Evolutionary conservation across 2,888 invertebrate species (phyloP).

Genomic region (Caenorhabditis parvicauda): DNA sequence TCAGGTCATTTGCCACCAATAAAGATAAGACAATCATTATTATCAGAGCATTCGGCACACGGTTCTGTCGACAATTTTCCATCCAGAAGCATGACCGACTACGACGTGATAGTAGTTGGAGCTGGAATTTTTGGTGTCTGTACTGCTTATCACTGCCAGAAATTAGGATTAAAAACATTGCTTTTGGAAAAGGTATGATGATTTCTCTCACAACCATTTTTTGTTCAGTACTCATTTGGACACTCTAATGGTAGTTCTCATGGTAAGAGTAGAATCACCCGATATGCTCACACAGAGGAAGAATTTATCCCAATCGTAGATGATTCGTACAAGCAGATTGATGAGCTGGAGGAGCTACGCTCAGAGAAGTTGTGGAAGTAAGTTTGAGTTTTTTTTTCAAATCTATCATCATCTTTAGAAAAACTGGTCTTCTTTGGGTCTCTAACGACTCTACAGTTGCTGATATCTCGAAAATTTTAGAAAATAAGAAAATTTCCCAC

Average conservation of each 20-base stretch:
- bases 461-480: constrained; percentile 26
- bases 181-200: constrained; percentile 51
- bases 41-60: too few relatives aligned
- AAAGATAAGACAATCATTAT: too few relatives aligned
- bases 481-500: constrained; percentile 23
- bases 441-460: constrained; percentile 17
- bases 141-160: constrained; percentile 54
- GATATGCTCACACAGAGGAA: constrained; percentile 50
- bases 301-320: constrained; percentile 42
- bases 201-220: neutral
- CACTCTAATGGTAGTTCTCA: constrained; percentile 58
- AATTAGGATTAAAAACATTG: constrained; percentile 49
- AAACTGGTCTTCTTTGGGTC: constrained; percentile 41
- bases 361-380: constrained; percentile 40
- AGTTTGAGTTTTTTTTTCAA: neutral
- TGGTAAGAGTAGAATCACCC: constrained; percentile 56
- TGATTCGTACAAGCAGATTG: constrained; percentile 39
- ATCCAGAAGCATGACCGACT: constrained; percentile 10
- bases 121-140: constrained; percentile 57
- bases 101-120: constrained; percentile 53
- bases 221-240: constrained; percentile 39
- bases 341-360: constrained; percentile 32
- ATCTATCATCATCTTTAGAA: constrained; percentile 15
- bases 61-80: too few relatives aligned
- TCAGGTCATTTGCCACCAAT: too few relatives aligned